Conservation (phyloP, 2,888 invertebrate species). For the Pegoplata infirma region DNA sequence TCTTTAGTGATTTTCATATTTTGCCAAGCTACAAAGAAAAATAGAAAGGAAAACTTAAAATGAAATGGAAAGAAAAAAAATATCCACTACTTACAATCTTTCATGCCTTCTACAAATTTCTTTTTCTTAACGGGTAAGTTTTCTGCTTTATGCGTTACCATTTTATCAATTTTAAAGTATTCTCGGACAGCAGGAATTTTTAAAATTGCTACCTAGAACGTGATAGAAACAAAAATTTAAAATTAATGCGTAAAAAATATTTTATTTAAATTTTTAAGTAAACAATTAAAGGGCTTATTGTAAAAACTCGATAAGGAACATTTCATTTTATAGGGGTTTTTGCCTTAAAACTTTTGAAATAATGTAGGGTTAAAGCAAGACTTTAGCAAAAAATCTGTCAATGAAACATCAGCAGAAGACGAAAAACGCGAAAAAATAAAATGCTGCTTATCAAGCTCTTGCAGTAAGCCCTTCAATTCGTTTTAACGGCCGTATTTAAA, state of each 20-base stretch:
- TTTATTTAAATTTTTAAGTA: neutral
- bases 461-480: too few species aligned
- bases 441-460: too few species aligned
- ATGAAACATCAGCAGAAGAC: too few species aligned
- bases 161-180: conserved; percentile 86
- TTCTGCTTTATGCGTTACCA: conserved; percentile 80
- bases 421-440: too few species aligned
- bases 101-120: conserved; percentile 87
- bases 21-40: conserved; percentile 83
- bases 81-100: conserved; percentile 83
- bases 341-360: too few species aligned
- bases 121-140: conserved; percentile 84
- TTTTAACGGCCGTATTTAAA: too few species aligned
- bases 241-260: neutral
- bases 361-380: too few species aligned
- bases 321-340: too few species aligned
- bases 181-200: conserved; percentile 86
- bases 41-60: neutral
- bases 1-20: conserved; percentile 89
- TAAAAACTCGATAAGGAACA: too few species aligned
- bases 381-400: too few species aligned
- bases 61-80: neutral
- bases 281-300: too few species aligned
- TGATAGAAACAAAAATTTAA: neutral
- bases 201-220: conserved; percentile 83